Base-by-base conservation (phyloP, 2,113 vertebrate genomes). In the Balaenoptera acutorostrata region DNA sequence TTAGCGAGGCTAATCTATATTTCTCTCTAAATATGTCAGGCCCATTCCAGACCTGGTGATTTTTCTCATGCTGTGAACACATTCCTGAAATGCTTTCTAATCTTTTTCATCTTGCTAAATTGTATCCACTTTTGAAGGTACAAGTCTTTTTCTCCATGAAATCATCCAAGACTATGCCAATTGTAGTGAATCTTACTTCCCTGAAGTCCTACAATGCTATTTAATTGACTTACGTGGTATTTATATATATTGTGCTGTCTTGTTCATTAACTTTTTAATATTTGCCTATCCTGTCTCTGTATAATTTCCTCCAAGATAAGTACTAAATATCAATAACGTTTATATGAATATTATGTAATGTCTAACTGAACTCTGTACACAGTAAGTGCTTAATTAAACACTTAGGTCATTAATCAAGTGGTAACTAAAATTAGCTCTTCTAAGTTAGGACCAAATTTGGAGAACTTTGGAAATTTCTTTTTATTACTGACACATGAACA, bases 341-440 rank as follows among this genome's bases (percentile, higher is more conserved):
- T 94, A 88, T 96, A 94, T 87, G 71, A 86, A 59, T 63, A 52
- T 44, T 66, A 31, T 8, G 63, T 14, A 97, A 12, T 88, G 46
- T 81, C 12, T 88, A 87, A 90, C 44, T 93, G 59, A 95, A 63
- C 64, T 55, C 59, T 78, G n/a, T 15, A 71, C 29, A 5, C 55
- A 77, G 5, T 96, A 89, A 96, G 44, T 93, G 33, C 41, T 89
- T 93, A 93, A 52, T 94, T 86, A 97, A 96, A 81, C 75, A 84
- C n/a, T 63, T 74, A 39, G 23, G 57, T 21, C 8, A 20, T 85
- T 66, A 95, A 72, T 93, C 83, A 85, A 93, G 33, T 86, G 11
- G 18, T 72, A 85, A 95, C 95, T 93, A 57, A 95, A 41, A 44
- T 72, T 46, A 52, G 27, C 13, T 71, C 52, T 63, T 77, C 29